Evolutionary conservation across 2,113 vertebrate species (phyloP).

Genomic region (Prionailurus viverrinus): DNA sequence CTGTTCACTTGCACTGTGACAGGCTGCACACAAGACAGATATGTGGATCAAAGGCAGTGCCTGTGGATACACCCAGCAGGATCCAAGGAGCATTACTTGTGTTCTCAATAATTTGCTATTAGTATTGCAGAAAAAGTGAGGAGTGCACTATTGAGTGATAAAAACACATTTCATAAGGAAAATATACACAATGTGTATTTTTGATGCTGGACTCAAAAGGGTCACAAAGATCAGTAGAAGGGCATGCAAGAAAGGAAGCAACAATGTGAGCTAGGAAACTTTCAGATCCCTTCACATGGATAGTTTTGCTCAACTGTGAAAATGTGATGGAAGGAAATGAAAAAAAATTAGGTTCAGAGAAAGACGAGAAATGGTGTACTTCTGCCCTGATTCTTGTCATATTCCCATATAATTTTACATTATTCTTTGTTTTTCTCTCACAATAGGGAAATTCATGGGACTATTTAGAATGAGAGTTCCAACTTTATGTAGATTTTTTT

Average conservation of each 20-base stretch:
- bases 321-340: not conserved
- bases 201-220: not conserved
- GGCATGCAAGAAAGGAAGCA: not conserved
- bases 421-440: not conserved
- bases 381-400: not conserved
- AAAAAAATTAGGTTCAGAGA: not conserved
- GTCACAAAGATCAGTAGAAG: not conserved
- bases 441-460: not conserved
- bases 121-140: conserved; percentile 30
- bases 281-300: not conserved
- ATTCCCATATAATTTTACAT: not conserved
- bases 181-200: conserved; percentile 13
- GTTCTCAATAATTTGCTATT: conserved; percentile 53
- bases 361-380: not conserved
- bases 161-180: conserved; percentile 38
- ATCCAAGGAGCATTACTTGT: not conserved
- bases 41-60: not conserved
- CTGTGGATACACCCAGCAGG: conserved; percentile 41
- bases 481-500: not conserved
- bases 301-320: not conserved
- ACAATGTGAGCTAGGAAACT: not conserved
- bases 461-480: not conserved
- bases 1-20: not conserved
- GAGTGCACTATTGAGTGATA: not conserved
- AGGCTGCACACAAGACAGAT: conserved; percentile 31